Percentiles rank a stretch among this genome's conserved stretches.
Conservation (phyloP, 1,140 invertebrate species). For the roundworm (Caenorhabditis elegans) region DNA sequence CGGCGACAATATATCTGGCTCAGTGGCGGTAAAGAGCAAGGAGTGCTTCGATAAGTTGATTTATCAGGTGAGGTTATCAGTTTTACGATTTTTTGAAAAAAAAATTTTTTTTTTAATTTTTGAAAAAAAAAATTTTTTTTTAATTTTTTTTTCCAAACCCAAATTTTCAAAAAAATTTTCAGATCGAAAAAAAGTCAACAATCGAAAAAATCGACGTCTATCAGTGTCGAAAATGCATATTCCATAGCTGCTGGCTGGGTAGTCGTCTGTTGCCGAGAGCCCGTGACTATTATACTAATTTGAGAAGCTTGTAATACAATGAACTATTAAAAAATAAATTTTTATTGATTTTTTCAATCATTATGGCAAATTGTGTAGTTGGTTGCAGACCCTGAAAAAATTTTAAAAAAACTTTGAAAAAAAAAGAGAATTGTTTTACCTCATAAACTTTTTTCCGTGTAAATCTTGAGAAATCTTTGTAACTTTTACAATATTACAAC, state of each 20-base stretch:
- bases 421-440: too few species aligned
- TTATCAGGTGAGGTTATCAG: slow-evolving; percentile 39
- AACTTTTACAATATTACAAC: too few species aligned
- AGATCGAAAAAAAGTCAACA: slow-evolving; percentile 65
- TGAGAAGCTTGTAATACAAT: slow-evolving; percentile 43
- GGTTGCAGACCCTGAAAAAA: neutral
- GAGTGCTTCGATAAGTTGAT: slow-evolving; percentile 64
- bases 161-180: too few species aligned
- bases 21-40: slow-evolving; percentile 65
- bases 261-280: slow-evolving; percentile 56
- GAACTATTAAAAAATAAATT: neutral
- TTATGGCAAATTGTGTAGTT: too few species aligned
- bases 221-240: slow-evolving; percentile 65
- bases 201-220: slow-evolving; percentile 61
- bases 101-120: neutral
- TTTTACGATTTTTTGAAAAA: neutral
- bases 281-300: slow-evolving; percentile 62
- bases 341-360: neutral
- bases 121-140: neutral
- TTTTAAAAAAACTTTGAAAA: neutral
- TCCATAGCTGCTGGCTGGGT: slow-evolving; percentile 65
- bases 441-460: too few species aligned
- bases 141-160: too few species aligned
- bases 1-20: slow-evolving; percentile 65
- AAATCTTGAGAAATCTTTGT: too few species aligned